Conservation (phyloP, 2,888 invertebrate species). For the Amaurobius ferox region DNA sequence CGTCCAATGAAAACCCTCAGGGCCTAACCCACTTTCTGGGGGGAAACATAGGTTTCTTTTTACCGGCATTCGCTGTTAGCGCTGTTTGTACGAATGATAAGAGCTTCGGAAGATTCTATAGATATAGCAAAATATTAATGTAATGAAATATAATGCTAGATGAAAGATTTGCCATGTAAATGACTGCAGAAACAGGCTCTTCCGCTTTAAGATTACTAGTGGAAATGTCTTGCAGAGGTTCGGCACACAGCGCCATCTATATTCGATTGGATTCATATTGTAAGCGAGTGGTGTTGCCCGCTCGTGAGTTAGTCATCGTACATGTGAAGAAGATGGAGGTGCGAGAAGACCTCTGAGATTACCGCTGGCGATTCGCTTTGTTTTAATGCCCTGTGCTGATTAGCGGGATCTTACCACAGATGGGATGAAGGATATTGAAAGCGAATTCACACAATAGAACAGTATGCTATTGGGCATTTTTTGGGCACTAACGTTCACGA, state of each 20-base stretch:
- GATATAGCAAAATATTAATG: background rate
- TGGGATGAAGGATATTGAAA: conserved; percentile 60
- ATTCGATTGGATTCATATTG: conserved; percentile 39
- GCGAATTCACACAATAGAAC: conserved; percentile 24
- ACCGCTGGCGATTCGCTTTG: background rate
- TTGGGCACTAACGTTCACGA: conserved; percentile 42
- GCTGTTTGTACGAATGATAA: too few relatives aligned
- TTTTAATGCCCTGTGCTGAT: conserved; percentile 1
- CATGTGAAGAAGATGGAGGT: conserved; percentile 49
- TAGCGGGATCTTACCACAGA: conserved; percentile 16
- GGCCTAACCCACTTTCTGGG: conserved; percentile 55
- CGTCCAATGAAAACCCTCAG: conserved; percentile 45
- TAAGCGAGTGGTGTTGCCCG: conserved; percentile 19
- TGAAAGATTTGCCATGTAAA: too few relatives aligned
- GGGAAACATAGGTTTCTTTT: conserved; percentile 20
- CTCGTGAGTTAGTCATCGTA: conserved; percentile 42
- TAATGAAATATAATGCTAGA: background rate
- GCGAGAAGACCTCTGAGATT: conserved; percentile 34
- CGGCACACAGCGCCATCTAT: conserved; percentile 28
- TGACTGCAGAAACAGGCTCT: conserved; percentile 9
- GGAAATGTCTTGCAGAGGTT: conserved; percentile 60
- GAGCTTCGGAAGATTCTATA: too few relatives aligned
- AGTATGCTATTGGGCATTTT: conserved; percentile 44
- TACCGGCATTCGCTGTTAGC: background rate
- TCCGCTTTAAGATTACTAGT: background rate